Evolutionary conservation across 2,888 invertebrate species (phyloP).

Genomic region (Sesia apiformis): DNA sequence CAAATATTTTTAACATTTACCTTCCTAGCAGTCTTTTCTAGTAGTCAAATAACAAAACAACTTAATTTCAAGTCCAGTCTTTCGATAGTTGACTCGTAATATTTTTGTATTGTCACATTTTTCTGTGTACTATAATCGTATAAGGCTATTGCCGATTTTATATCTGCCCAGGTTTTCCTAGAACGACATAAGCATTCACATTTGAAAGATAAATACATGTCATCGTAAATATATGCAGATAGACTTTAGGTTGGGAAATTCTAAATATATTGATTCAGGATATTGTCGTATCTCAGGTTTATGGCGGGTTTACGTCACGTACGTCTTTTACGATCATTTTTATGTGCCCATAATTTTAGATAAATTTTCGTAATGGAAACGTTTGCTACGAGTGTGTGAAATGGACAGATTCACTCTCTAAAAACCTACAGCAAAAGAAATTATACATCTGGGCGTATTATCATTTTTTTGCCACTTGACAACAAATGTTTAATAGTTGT

Average conservation of each 20-base stretch:
- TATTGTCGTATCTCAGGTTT: constrained; percentile 30
- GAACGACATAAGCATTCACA: background rate
- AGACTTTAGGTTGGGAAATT: constrained; percentile 17
- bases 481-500: too few species aligned
- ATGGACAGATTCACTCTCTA: too few species aligned
- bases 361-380: background rate
- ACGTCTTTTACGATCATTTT: constrained; percentile 5
- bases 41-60: too few species aligned
- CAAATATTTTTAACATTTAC: too few species aligned
- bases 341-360: background rate
- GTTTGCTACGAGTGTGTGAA: background rate
- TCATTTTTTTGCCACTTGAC: too few species aligned
- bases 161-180: background rate
- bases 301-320: constrained; percentile 26
- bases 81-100: too few species aligned
- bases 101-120: background rate
- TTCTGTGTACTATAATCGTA: background rate
- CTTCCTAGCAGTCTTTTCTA: too few species aligned
- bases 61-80: too few species aligned
- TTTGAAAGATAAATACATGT: constrained; percentile 8
- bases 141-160: background rate
- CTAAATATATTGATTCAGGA: constrained; percentile 32
- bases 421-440: too few species aligned
- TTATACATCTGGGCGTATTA: too few species aligned
- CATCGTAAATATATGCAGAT: constrained; percentile 40